Percentiles rank a stretch among this genome's conserved stretches.
Evolutionary conservation across 2,888 invertebrate genomes (phyloP).

Genomic region (Caenorhabditis auriculariae): DNA sequence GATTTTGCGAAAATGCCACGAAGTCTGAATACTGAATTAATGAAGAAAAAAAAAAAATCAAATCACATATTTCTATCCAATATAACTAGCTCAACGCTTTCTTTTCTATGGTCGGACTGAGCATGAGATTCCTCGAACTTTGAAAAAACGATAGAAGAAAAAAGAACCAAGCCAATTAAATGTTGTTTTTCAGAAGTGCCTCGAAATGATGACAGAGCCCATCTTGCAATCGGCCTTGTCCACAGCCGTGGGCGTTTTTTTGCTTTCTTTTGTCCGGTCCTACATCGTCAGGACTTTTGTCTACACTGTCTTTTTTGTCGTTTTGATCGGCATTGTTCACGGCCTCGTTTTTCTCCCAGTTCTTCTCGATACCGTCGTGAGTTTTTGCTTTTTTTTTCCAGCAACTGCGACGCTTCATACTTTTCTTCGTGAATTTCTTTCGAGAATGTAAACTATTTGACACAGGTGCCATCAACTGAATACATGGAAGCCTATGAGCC

Average conservation of each 20-base stretch:
- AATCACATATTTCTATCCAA: too few species aligned
- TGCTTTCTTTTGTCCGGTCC: conserved; percentile 52
- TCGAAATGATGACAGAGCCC: conserved; percentile 52
- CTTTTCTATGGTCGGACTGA: too few species aligned
- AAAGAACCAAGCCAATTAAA: too few species aligned
- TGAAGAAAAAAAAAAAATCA: too few species aligned
- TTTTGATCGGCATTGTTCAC: conserved; percentile 53
- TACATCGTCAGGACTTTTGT: conserved; percentile 61
- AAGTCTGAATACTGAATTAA: too few species aligned
- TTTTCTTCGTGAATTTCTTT: too few species aligned
- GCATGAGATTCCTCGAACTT: too few species aligned
- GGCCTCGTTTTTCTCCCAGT: conserved; percentile 56
- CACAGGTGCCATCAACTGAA: conserved; percentile 27
- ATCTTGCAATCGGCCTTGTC: conserved; percentile 57
- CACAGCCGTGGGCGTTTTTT: conserved; percentile 53
- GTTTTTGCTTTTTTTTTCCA: neutral
- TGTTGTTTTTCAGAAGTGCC: conserved; percentile 45
- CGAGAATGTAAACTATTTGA: too few species aligned
- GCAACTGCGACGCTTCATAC: neutral
- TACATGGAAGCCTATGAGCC: conserved; percentile 31
- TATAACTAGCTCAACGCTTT: too few species aligned
- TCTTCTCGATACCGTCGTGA: conserved; percentile 49
- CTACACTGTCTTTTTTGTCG: conserved; percentile 57
- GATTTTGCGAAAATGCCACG: too few species aligned
- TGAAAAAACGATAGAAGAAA: too few species aligned